Conservation (phyloP, 2,113 vertebrate species). For the Herpetotheres cachinnans region DNA sequence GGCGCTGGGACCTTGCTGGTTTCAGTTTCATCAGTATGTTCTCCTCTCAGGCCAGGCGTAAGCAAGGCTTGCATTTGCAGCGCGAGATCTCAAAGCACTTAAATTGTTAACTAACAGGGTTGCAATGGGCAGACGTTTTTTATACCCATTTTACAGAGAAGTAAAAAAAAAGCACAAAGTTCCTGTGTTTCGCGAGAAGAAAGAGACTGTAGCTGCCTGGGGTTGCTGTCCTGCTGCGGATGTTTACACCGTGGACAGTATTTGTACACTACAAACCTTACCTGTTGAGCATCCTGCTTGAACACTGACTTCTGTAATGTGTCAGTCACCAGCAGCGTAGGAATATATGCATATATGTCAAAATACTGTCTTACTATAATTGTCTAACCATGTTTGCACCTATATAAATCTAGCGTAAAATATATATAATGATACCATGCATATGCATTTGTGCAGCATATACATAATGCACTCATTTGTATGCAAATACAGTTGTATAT, state of each 20-base stretch:
- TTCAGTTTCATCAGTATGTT: neutral
- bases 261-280: neutral
- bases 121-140: neutral
- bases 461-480: neutral
- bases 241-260: accelerated
- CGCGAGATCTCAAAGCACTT: neutral
- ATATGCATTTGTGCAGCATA: neutral
- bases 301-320: neutral
- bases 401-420: neutral
- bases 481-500: neutral
- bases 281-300: neutral
- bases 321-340: neutral
- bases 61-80: neutral
- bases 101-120: neutral
- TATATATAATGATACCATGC: neutral
- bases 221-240: accelerated
- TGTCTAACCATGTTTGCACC: neutral
- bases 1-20: neutral
- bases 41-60: neutral
- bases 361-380: neutral
- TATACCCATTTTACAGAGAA: neutral
- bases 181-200: neutral
- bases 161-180: neutral
- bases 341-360: neutral
- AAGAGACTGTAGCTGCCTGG: neutral